Conservation (phyloP, 2,797 vertebrate species). For the Merluccius polli region DNA sequence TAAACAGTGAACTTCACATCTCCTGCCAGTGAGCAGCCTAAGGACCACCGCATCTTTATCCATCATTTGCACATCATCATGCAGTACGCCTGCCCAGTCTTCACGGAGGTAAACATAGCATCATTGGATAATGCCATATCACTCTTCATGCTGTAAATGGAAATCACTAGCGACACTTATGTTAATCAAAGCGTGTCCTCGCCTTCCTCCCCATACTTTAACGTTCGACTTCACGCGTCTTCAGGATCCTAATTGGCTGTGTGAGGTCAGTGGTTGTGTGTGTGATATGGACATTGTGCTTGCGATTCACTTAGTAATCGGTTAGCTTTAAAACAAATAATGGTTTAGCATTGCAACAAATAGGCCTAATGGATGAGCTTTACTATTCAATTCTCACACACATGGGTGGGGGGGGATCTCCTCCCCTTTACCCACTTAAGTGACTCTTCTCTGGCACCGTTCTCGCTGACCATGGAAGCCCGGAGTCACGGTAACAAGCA, state of each 20-base stretch:
- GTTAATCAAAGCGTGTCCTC: not conserved
- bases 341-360: not conserved
- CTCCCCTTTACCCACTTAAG: conserved; percentile 41
- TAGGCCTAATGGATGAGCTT: conserved; percentile 61
- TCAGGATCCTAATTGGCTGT: conserved; percentile 30
- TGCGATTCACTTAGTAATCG: conserved; percentile 48
- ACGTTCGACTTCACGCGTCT: conserved; percentile 36
- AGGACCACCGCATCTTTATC: conserved; percentile 42
- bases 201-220: conserved; percentile 24
- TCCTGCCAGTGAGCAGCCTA: conserved; percentile 49
- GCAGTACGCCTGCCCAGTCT: conserved; percentile 10
- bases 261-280: conserved; percentile 61
- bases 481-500: conserved; percentile 55
- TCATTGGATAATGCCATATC: conserved; percentile 34
- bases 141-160: conserved; percentile 9
- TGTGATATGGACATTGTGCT: conserved; percentile 47
- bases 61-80: conserved; percentile 35
- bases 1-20: conserved; percentile 49
- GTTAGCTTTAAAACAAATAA: conserved; percentile 55
- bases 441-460: conserved; percentile 29
- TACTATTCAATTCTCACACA: conserved; percentile 62
- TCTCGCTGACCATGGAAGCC: conserved; percentile 9
- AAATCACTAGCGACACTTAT: not conserved
- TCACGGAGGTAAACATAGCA: conserved; percentile 32
- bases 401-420: not conserved